Evolutionary conservation across 2,888 invertebrate species (phyloP), one percentile per base, ranked within the genome.

Genomic region (Ichneumon xanthorius): DNA sequence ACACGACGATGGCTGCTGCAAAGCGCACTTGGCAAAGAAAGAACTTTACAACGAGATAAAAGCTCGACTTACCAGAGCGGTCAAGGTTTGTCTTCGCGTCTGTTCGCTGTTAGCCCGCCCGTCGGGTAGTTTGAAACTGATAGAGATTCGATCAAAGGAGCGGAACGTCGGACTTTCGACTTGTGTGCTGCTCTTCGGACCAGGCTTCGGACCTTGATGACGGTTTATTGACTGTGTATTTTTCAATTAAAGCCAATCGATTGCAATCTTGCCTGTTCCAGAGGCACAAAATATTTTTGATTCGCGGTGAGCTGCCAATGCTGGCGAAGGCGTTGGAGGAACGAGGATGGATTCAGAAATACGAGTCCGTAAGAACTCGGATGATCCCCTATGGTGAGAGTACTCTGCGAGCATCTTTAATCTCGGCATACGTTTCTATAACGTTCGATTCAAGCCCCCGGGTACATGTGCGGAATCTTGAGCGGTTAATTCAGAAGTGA

Each of bases 271-370:
- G n/a, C 11, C 37, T n/a, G 58, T 61, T 76, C 11, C 88, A 93
- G 92, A 88, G 86, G 40, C 91, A 91, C 81, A 92, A 92, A 88
- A 88, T 92, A 88, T 93, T 92, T 84, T 89, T 92, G 71, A 90
- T 93, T 67, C 91, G 93, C 14, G 93, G 93, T 61, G 92, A 93
- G 50, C 82, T 93, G 75, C 93, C 93, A 26, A 92, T 90, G 85
- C 88, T 93, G 80, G 90, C 91, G 77, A 89, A 90, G 82, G 90
- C 91, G 70, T 87, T 93, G 53, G 89, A 92, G 85, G 87, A 90
- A 50, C 89, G 92, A 70, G 92, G 93, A 4, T 93, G 93, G 93
- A 82, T 93, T 3, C 92, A 92, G 81, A 93, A 93, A 88, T 93
- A 92, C 87, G 93, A 93, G 84, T 87, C 90, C 19, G 86, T 87